Evolutionary conservation across 2,113 vertebrate genomes (phyloP).

Genomic region (Neotoma lepida): DNA sequence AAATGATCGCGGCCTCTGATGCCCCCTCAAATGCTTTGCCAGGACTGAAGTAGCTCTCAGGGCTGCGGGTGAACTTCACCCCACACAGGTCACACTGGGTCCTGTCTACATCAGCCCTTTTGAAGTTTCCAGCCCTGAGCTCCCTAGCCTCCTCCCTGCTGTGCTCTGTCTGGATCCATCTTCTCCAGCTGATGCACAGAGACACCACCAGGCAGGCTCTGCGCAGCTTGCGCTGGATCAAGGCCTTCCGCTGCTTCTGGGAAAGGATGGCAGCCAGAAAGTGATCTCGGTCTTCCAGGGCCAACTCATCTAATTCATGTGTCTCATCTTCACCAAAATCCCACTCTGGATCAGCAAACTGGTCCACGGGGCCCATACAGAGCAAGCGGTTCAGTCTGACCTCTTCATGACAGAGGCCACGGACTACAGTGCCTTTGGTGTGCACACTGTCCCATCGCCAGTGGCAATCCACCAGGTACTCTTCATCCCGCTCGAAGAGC

Average conservation of each 20-base stretch:
- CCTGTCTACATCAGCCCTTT: slow-evolving; percentile 86
- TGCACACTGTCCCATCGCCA: slow-evolving; percentile 86
- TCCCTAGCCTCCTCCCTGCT: slow-evolving; percentile 68
- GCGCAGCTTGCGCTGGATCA: slow-evolving; percentile 77
- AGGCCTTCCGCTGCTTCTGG: slow-evolving; percentile 83
- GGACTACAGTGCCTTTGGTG: slow-evolving; percentile 71
- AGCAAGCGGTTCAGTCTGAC: slow-evolving; percentile 79
- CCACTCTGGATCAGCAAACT: slow-evolving; percentile 61
- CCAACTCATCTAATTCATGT: slow-evolving; percentile 49
- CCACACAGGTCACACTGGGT: slow-evolving; percentile 90
- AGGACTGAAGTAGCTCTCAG: slow-evolving; percentile 75
- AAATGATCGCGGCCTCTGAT: slow-evolving; percentile 56
- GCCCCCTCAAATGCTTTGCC: slow-evolving; percentile 74
- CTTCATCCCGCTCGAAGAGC: slow-evolving; percentile 83
- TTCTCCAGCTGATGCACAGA: slow-evolving; percentile 83
- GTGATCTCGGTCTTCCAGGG: slow-evolving; percentile 83
- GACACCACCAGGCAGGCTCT: slow-evolving; percentile 75
- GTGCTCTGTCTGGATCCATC: slow-evolving; percentile 62
- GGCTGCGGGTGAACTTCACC: slow-evolving; percentile 82
- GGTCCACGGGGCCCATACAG: slow-evolving; percentile 59
- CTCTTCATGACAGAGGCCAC: slow-evolving; percentile 83
- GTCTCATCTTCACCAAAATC: slow-evolving; percentile 75
- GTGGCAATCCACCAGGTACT: slow-evolving; percentile 85
- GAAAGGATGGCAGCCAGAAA: slow-evolving; percentile 82
- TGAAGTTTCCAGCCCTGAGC: slow-evolving; percentile 82